Conservation (phyloP, 2,797 vertebrate genomes). For the Astyanax mexicanus region DNA sequence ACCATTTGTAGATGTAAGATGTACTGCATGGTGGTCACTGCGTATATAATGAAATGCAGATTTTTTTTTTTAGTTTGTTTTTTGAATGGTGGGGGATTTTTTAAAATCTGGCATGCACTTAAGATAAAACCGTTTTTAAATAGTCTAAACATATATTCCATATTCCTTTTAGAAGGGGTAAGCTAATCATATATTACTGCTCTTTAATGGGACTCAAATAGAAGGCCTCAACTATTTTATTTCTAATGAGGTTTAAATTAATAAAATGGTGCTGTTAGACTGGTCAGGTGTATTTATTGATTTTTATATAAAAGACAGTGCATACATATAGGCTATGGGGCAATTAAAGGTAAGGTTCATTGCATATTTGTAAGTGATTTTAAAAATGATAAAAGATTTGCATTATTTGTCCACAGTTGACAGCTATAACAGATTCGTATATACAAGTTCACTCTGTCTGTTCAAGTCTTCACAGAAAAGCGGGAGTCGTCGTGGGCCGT, state of each 20-base stretch:
- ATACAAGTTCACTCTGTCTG: slow-evolving; percentile 78
- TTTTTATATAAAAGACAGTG: slow-evolving; percentile 71
- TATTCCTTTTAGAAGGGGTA: slow-evolving; percentile 61
- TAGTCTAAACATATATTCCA: slow-evolving; percentile 63
- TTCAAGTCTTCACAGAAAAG: slow-evolving; percentile 69
- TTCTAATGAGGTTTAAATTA: slow-evolving; percentile 81
- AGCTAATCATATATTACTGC: slow-evolving; percentile 60
- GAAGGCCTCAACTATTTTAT: slow-evolving; percentile 86
- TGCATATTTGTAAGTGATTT: slow-evolving; percentile 86
- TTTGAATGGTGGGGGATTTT: slow-evolving; percentile 56
- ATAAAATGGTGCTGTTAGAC: slow-evolving; percentile 96
- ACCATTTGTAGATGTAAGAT: slow-evolving; percentile 69
- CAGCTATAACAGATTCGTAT: slow-evolving; percentile 72
- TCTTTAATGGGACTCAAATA: slow-evolving; percentile 85
- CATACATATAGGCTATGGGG: slow-evolving; percentile 84
- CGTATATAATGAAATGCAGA: slow-evolving; percentile 67
- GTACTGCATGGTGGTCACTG: slow-evolving; percentile 73
- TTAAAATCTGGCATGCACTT: slow-evolving; percentile 76
- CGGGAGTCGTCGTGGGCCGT: slow-evolving; percentile 71
- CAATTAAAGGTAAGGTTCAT: slow-evolving; percentile 68
- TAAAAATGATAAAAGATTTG: slow-evolving; percentile 84
- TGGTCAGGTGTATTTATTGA: slow-evolving; percentile 92
- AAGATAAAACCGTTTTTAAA: slow-evolving; percentile 58
- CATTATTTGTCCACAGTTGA: slow-evolving; percentile 82
- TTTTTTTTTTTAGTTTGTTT: slow-evolving; percentile 38